Evolutionary conservation across 2,888 invertebrate genomes (phyloP).

Genomic region (Eristalis intricaria): DNA sequence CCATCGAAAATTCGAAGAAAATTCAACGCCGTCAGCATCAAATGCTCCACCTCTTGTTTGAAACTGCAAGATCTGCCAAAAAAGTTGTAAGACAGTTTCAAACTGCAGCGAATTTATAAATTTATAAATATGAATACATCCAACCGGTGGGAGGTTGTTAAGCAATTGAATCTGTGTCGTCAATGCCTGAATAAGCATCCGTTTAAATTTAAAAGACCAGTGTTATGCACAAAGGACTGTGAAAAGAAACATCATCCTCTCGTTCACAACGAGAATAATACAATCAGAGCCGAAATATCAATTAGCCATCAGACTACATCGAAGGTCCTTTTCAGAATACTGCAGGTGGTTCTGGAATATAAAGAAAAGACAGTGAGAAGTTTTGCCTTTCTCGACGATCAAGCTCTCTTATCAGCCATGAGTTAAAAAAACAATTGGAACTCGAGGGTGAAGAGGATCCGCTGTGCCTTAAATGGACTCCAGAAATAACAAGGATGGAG

Average conservation of each 20-base stretch:
- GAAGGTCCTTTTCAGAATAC: not conserved
- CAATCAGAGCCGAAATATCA: not conserved
- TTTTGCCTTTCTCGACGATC: slow-evolving; percentile 5
- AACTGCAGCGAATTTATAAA: too few species aligned
- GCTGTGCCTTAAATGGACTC: slow-evolving; percentile 28
- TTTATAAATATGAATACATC: not conserved
- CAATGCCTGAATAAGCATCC: too few species aligned
- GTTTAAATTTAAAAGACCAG: too few species aligned
- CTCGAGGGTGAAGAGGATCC: slow-evolving; percentile 5
- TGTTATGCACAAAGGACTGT: too few species aligned
- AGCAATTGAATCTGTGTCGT: not conserved
- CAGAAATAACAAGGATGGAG: slow-evolving; percentile 1
- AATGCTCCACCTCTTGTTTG: too few species aligned
- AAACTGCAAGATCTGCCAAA: too few species aligned
- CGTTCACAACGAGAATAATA: too few species aligned
- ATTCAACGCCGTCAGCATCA: too few species aligned
- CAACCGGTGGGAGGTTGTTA: not conserved
- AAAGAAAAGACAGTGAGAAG: not conserved
- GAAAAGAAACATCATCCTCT: too few species aligned
- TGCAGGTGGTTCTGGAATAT: not conserved
- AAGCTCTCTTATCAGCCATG: slow-evolving; percentile 2
- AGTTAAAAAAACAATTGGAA: slow-evolving; percentile 3
- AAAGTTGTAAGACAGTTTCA: too few species aligned
- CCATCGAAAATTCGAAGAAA: not conserved
- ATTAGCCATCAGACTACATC: too few species aligned